Base-by-base conservation (phyloP, 2,797 vertebrate species). In the Mallotus villosus region DNA sequence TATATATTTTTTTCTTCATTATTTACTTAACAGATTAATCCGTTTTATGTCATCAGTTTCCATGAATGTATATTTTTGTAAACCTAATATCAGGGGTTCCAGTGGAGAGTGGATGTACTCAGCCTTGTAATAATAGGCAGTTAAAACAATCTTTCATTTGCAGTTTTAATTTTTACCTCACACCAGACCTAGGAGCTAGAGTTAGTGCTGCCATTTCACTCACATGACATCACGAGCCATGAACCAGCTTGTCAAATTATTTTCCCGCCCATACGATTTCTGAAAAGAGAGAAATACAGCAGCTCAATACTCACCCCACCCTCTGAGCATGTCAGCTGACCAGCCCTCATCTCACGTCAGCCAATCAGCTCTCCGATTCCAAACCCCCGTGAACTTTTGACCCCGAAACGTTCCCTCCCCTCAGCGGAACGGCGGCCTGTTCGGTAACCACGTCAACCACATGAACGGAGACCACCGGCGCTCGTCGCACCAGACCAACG, bases 391-490 rank as follows among this genome's bases (percentile, higher is more conserved):
- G 63, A 76, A 75, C 75, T 86, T 86, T 90, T 90, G 80, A 87
- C 81, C 74, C 74, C 19, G 83, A 79, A 83, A 69, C 90, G 65
- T 95, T 89, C 85, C 86, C 91, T 89, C 37, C 51, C 51, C 90
- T 77, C 96, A 99, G 97, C 96, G 97, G 84, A 98, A 98, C 46
- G 97, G 97, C 59, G 96, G 96, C 74, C 95, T 99, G 75, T 98
- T 99, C 81, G 97, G 97, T 82, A 99, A 99, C 88, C 96, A 98
- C 78, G 88, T 99, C 84, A 95, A 94, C 88, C 94, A 96, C 76
- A 93, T 98, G 92, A 95, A 94, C 81, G 96, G 94, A 81, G 96
- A 97, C 81, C 95, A 98, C 78, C 95, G 95, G 75, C 93, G 93
- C 78, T 92, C 96, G 81, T 94, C 95, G n/a, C 96, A 96, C 71